These are phyloP conservation scores for Cyclura pinguis DNA, from an alignment of 2,797 vertebrate species.

Conservation along the genomic window DNA sequence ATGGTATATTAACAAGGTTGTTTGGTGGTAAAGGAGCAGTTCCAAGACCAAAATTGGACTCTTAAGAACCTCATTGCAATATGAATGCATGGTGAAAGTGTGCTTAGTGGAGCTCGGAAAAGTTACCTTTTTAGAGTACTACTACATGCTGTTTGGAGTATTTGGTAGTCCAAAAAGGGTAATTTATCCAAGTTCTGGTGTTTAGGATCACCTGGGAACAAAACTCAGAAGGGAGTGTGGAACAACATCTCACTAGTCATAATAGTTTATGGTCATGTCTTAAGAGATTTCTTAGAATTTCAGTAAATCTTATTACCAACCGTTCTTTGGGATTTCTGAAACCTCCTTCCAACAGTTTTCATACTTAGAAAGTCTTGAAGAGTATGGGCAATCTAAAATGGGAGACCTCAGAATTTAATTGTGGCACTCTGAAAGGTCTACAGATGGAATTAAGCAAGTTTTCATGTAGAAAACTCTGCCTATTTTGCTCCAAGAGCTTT, in stretches of 20 bases:
- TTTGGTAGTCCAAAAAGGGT: too few relatives aligned
- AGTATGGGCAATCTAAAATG: neutral
- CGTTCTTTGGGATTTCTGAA: neutral
- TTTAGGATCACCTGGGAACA: neutral
- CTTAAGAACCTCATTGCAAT: slow-evolving; percentile 7
- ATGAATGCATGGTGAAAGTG: neutral
- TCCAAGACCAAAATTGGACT: neutral
- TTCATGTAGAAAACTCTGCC: neutral
- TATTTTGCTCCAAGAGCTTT: neutral
- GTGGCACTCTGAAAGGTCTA: neutral
- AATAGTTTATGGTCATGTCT: neutral
- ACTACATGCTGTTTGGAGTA: too few relatives aligned
- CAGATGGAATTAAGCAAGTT: neutral
- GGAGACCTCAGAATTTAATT: neutral
- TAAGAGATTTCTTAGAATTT: neutral
- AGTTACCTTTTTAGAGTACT: too few relatives aligned
- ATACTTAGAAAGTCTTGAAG: neutral
- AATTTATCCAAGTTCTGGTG: too few relatives aligned
- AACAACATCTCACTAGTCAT: neutral
- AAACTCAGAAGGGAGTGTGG: neutral
- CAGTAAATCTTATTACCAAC: neutral
- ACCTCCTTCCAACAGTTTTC: neutral
- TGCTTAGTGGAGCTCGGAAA: neutral
- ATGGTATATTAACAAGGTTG: neutral
- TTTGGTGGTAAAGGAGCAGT: neutral